Conservation (phyloP, 2,797 vertebrate species). For the Gymnocypris eckloni region DNA sequence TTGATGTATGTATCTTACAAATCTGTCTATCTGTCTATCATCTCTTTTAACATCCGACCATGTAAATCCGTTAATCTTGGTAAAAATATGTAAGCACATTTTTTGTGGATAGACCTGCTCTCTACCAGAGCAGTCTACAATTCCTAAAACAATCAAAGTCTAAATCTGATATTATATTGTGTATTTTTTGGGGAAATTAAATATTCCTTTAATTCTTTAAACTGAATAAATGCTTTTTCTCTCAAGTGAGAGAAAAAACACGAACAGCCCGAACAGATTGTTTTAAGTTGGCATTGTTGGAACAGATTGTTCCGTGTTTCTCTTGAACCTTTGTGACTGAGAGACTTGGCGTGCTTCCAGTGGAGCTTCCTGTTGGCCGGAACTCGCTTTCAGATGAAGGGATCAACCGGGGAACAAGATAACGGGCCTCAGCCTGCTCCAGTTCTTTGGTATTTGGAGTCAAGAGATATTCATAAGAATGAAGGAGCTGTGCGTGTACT, state of each 20-base stretch:
- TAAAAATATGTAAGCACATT: not conserved
- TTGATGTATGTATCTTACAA: not conserved
- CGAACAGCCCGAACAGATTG: not conserved
- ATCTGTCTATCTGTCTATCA: too few species aligned
- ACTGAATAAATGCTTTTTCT: not conserved
- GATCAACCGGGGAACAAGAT: constrained; percentile 65
- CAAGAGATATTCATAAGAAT: not conserved
- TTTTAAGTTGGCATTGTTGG: constrained; percentile 35
- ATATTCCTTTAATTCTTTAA: not conserved
- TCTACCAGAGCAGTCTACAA: not conserved
- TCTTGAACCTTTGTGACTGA: constrained; percentile 54
- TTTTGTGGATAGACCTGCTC: not conserved
- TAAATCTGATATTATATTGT: not conserved
- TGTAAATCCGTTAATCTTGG: not conserved
- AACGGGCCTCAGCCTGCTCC: constrained; percentile 25
- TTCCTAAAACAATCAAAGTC: not conserved
- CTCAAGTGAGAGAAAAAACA: not conserved
- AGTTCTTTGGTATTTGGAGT: constrained; percentile 22
- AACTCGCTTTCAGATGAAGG: constrained; percentile 52
- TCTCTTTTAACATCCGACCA: not conserved
- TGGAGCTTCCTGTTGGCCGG: constrained; percentile 72
- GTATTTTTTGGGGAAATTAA: not conserved
- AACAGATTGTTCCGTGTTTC: constrained; percentile 66
- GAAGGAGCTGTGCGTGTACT: not conserved
- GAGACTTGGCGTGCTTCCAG: constrained; percentile 66